Conservation (phyloP, 2,797 vertebrate species). For the Parambassis ranga region DNA sequence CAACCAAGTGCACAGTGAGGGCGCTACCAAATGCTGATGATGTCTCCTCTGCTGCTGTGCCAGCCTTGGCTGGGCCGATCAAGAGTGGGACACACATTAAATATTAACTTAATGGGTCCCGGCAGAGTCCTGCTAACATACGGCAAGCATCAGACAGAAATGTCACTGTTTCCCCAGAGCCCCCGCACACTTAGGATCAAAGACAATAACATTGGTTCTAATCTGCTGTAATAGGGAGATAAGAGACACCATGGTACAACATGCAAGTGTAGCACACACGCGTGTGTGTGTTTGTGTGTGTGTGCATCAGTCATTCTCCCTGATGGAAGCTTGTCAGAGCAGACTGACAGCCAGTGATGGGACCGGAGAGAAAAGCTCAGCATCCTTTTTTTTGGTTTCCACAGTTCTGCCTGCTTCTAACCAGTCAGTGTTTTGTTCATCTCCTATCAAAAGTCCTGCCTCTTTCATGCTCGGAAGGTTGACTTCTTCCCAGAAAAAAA, state of each 20-base stretch:
- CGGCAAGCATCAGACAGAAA: conserved; percentile 75
- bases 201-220: conserved; percentile 82
- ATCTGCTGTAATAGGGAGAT: conserved; percentile 83
- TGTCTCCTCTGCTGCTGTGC: conserved; percentile 65
- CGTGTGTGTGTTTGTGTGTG: conserved; percentile 1
- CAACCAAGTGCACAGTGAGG: conserved; percentile 55
- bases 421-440: conserved; percentile 12
- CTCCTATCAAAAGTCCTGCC: conserved; percentile 33
- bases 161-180: conserved; percentile 78
- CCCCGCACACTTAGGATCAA: conserved; percentile 77
- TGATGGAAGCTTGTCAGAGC: conserved; percentile 59
- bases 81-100: conserved; percentile 78
- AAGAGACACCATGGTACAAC: conserved; percentile 66
- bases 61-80: conserved; percentile 72
- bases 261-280: conserved; percentile 27
- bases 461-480: conserved; percentile 41
- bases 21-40: conserved; percentile 58
- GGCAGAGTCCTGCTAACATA: conserved; percentile 75
- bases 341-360: conserved; percentile 57
- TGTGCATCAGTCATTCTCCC: conserved; percentile 31
- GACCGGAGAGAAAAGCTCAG: conserved; percentile 43
- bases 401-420: conserved; percentile 22
- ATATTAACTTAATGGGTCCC: conserved; percentile 84
- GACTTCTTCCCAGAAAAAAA: conserved; percentile 41
- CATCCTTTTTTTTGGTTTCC: conserved; percentile 33